These are phyloP conservation scores for Rhinogobius similis DNA, from an alignment of 2,113 vertebrate genomes.

Conservation along the genomic window DNA sequence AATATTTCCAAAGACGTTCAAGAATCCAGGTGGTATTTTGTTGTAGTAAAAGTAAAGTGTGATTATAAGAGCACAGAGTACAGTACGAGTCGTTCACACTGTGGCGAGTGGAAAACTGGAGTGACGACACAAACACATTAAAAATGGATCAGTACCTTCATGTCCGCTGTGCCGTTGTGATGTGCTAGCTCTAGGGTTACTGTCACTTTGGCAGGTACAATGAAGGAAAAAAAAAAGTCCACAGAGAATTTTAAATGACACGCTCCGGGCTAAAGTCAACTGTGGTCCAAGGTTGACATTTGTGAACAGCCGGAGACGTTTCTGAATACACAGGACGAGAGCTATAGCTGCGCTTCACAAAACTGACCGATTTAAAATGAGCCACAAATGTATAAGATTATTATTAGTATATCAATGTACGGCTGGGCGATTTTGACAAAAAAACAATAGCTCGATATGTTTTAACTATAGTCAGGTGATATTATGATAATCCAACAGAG, in stretches of 20 bases:
- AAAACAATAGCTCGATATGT: too few species aligned
- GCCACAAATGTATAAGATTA: background rate
- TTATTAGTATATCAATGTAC: too few species aligned
- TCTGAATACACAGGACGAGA: background rate
- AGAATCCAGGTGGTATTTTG: constrained; percentile 7
- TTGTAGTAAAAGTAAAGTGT: background rate
- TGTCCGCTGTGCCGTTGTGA: constrained; percentile 26
- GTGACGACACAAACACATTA: constrained; percentile 22
- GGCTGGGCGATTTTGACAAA: too few species aligned
- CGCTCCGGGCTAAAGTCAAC: constrained; percentile 22
- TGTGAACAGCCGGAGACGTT: constrained; percentile 27
- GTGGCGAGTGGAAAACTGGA: constrained; percentile 5
- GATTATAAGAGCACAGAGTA: constrained; percentile 7
- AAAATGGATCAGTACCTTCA: constrained; percentile 36
- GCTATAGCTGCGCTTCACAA: background rate
- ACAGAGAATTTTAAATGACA: constrained; percentile 19
- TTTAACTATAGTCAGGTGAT: too few species aligned
- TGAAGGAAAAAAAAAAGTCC: constrained; percentile 22
- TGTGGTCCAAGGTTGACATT: constrained; percentile 15
- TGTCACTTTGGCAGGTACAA: constrained; percentile 41
- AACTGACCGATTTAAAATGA: background rate
- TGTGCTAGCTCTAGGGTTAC: constrained; percentile 32
- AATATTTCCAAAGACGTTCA: background rate
- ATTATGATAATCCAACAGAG: too few species aligned
- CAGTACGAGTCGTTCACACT: background rate